Evolutionary conservation across 2,113 vertebrate species (phyloP).

Genomic region (Hyla sarda): DNA sequence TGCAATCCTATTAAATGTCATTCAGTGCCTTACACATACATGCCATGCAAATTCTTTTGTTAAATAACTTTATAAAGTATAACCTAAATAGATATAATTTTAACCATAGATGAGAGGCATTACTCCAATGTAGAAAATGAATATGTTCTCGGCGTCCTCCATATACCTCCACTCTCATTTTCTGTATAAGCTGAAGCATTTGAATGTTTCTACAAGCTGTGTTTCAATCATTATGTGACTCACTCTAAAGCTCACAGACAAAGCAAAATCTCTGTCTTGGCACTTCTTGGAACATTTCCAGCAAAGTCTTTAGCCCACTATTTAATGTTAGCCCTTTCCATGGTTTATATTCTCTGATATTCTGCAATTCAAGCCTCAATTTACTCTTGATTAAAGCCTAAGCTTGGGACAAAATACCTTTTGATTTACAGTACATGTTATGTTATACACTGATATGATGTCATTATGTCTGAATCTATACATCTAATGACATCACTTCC

Average conservation of each 20-base stretch:
- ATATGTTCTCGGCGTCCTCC: background rate
- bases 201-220: constrained; percentile 29
- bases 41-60: background rate
- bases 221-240: constrained; percentile 24
- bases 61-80: background rate
- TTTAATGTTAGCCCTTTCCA: background rate
- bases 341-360: background rate
- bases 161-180: constrained; percentile 3
- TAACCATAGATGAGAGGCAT: background rate
- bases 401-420: background rate
- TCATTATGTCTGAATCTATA: background rate
- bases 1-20: background rate
- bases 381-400: background rate
- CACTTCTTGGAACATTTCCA: background rate
- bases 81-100: background rate
- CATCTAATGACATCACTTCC: background rate
- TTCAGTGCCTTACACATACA: background rate
- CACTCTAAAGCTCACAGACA: constrained; percentile 18
- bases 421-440: background rate
- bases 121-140: background rate
- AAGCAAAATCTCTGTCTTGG: background rate
- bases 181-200: constrained; percentile 26
- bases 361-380: background rate
- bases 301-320: background rate
- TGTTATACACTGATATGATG: background rate